phyloP scores from a whole-genome alignment of 2,113 vertebrate species.

The Taurulus bubalis region DNA sequence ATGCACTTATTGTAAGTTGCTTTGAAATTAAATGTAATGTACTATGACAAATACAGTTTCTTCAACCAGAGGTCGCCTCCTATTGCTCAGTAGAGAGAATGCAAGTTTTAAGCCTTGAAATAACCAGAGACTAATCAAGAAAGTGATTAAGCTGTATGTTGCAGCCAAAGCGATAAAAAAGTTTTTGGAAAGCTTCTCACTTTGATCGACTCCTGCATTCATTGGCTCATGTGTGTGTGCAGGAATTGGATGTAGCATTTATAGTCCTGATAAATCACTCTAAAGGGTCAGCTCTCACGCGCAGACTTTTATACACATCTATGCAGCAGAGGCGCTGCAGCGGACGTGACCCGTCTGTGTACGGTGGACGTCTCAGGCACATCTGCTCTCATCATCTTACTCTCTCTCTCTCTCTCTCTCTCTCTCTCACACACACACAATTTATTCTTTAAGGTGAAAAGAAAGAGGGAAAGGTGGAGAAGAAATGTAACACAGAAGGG shows the following conservation, averaged over 20 bases:
- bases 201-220: not conserved
- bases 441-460: conserved; percentile 15
- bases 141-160: no score
- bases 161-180: not conserved
- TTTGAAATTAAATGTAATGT: no score
- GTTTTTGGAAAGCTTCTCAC: not conserved
- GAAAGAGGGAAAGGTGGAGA: not conserved
- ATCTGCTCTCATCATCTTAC: no score
- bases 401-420: no score
- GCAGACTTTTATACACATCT: conserved; percentile 1
- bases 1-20: no score
- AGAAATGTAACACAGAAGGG: not conserved
- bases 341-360: no score
- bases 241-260: not conserved
- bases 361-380: no score
- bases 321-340: not conserved
- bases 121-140: not conserved
- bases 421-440: not conserved
- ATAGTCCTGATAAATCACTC: conserved; percentile 17
- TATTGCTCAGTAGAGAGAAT: not conserved
- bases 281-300: conserved; percentile 8
- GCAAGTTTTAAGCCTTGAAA: not conserved
- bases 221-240: not conserved
- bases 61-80: not conserved
- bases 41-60: no score